These are phyloP conservation scores for Telmatherina bonti DNA, from an alignment of 2,797 vertebrate species.

Conservation along the genomic window DNA sequence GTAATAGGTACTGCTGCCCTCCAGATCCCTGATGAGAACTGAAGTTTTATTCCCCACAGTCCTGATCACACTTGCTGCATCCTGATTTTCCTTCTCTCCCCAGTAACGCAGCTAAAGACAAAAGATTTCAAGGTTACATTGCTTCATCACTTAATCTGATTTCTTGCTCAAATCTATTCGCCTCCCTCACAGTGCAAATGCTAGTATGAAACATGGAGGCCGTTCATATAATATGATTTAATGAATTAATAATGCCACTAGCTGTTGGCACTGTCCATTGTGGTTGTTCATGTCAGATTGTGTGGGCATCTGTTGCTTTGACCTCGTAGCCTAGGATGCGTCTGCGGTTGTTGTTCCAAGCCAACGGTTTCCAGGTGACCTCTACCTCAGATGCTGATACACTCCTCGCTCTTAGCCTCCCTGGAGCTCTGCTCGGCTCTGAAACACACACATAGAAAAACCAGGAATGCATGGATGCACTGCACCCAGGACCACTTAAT, in stretches of 20 bases:
- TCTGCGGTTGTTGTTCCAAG: constrained; percentile 89
- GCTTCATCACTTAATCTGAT: background rate
- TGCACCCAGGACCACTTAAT: constrained; percentile 37
- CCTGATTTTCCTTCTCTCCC: constrained; percentile 87
- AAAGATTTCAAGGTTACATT: constrained; percentile 24
- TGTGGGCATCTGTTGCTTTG: constrained; percentile 61
- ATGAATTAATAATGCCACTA: constrained; percentile 28
- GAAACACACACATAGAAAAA: constrained; percentile 35
- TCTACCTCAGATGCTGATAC: constrained; percentile 91
- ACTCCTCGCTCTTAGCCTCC: constrained; percentile 86
- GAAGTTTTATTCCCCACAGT: constrained; percentile 90
- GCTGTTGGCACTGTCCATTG: constrained; percentile 30
- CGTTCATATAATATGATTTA: constrained; percentile 11
- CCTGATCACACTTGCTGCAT: constrained; percentile 86
- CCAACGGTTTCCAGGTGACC: constrained; percentile 90
- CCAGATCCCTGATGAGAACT: constrained; percentile 85
- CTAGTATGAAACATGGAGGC: background rate
- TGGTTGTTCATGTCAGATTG: constrained; percentile 29
- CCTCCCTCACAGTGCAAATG: background rate
- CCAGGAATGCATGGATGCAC: constrained; percentile 33
- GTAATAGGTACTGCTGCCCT: constrained; percentile 89
- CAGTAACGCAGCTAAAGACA: constrained; percentile 88
- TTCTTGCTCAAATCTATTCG: background rate
- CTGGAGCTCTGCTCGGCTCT: constrained; percentile 92
- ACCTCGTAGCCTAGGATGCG: constrained; percentile 95